Conservation (phyloP, 2,797 vertebrate genomes). For the Sebastes nivosus region DNA sequence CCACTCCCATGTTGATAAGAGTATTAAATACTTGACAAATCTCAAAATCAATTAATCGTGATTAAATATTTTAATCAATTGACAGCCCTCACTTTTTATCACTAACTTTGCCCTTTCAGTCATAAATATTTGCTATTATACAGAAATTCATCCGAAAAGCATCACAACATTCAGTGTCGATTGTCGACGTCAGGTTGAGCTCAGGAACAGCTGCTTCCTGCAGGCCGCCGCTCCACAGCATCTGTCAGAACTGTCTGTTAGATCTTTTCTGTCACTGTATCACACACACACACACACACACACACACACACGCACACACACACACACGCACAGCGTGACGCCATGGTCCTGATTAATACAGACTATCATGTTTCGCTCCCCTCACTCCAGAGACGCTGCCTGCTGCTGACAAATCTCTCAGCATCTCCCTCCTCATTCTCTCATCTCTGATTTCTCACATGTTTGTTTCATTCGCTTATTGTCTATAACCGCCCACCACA, state of each 20-base stretch:
- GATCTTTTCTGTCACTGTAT: slow-evolving; percentile 24
- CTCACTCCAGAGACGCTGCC: slow-evolving; percentile 31
- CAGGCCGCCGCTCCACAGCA: slow-evolving; percentile 9
- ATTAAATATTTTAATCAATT: too few species aligned
- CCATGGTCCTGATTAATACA: slow-evolving; percentile 30
- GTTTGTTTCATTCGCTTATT: slow-evolving; percentile 30
- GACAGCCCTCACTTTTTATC: neutral
- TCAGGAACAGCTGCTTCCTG: slow-evolving; percentile 48
- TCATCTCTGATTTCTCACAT: slow-evolving; percentile 28
- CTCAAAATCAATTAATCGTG: too few species aligned
- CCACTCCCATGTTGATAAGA: too few species aligned
- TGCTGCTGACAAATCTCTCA: slow-evolving; percentile 37
- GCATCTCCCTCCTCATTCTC: slow-evolving; percentile 14
- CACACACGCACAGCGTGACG: neutral
- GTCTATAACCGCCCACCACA: slow-evolving; percentile 15
- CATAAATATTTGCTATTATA: neutral
- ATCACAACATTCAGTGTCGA: neutral
- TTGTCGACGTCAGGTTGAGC: slow-evolving; percentile 10
- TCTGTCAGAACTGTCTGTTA: slow-evolving; percentile 46
- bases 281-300: neutral
- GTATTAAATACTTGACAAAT: too few species aligned
- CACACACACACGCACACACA: too few species aligned
- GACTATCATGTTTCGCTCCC: slow-evolving; percentile 41
- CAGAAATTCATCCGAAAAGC: neutral
- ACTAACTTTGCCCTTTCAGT: neutral